These are phyloP conservation scores for Erebia aethiops DNA, from an alignment of 2,888 invertebrate species.

Conservation along the genomic window DNA sequence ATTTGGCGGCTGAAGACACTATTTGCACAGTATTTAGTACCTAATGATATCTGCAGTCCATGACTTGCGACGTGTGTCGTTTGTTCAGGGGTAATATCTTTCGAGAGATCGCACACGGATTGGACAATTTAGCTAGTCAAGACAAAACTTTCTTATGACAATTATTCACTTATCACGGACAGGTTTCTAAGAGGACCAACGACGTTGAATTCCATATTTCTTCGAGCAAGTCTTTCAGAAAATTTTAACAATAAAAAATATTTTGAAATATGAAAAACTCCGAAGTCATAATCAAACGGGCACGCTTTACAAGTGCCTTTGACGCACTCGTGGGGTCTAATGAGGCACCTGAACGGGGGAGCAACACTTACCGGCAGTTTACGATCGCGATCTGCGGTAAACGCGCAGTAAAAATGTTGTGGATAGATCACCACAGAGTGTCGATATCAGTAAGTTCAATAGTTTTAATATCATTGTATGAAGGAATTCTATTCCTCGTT, in stretches of 20 bases:
- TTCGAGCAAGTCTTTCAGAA: background rate
- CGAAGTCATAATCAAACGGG: slow-evolving; percentile 48
- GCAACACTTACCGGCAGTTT: slow-evolving; percentile 53
- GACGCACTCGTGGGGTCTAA: slow-evolving; percentile 66
- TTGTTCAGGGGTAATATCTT: no score
- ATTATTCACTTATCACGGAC: no score
- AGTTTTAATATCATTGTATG: no score
- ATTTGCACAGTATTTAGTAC: background rate
- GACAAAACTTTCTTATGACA: no score
- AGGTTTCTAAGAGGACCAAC: background rate
- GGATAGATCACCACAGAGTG: slow-evolving; percentile 38
- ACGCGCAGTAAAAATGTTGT: slow-evolving; percentile 59
- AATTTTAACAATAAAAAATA: slow-evolving; percentile 19
- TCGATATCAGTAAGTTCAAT: slow-evolving; percentile 13
- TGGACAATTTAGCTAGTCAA: no score
- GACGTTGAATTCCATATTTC: background rate
- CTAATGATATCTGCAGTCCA: no score
- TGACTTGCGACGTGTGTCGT: no score
- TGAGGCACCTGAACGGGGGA: slow-evolving; percentile 60
- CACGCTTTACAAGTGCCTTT: slow-evolving; percentile 52
- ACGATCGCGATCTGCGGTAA: slow-evolving; percentile 60
- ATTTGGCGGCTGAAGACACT: slow-evolving; percentile 16
- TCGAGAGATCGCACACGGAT: no score
- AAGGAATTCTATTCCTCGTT: no score
- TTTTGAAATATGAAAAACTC: slow-evolving; percentile 21